A percentile compares a stretch with the other conserved stretches of the same genome.
Evolutionary conservation across 1,140 invertebrate genomes (phyloP).

Genomic region (Drosophila willistoni): DNA sequence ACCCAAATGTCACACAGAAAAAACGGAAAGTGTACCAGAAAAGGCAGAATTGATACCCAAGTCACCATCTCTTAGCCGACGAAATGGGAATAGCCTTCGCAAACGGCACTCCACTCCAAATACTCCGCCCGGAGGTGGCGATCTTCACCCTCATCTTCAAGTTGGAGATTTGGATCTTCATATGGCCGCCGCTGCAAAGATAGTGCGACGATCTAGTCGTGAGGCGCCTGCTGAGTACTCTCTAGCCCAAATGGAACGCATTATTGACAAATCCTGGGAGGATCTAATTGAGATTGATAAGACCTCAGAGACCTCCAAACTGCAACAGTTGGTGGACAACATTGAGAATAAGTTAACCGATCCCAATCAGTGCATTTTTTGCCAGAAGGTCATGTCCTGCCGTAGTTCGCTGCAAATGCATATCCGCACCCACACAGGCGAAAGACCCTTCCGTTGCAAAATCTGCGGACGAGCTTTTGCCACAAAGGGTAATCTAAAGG

Average conservation of each 20-base stretch:
- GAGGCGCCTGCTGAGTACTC: slow-evolving; percentile 64
- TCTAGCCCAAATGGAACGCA: slow-evolving; percentile 74
- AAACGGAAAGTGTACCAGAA: slow-evolving; percentile 22
- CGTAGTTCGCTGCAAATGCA: slow-evolving; percentile 99
- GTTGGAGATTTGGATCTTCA: slow-evolving; percentile 32
- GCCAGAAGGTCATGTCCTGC: slow-evolving; percentile 97
- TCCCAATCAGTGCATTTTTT: slow-evolving; percentile 98
- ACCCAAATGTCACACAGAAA: slow-evolving; percentile 21
- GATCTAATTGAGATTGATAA: slow-evolving; percentile 94
- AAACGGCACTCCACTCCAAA: slow-evolving; percentile 58
- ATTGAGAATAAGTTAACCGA: slow-evolving; percentile 98
- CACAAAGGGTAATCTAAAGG: slow-evolving; percentile 99
- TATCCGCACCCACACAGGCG: slow-evolving; percentile 93
- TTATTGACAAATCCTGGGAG: slow-evolving; percentile 95
- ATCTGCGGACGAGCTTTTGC: slow-evolving; percentile 98
- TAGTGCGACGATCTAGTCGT: slow-evolving; percentile 63
- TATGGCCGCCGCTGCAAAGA: slow-evolving; percentile 52
- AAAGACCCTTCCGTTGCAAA: slow-evolving; percentile 97
- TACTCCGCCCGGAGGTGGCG: slow-evolving; percentile 30
- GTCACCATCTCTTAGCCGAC: slow-evolving; percentile 27
- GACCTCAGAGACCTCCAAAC: slow-evolving; percentile 96
- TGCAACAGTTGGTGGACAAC: slow-evolving; percentile 97
- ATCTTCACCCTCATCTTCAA: slow-evolving; percentile 14
- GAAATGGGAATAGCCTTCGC: slow-evolving; percentile 55
- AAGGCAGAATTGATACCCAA: slow-evolving; percentile 45